Evolutionary conservation across 2,113 vertebrate species (phyloP).

Genomic region (Dromas ardeola): DNA sequence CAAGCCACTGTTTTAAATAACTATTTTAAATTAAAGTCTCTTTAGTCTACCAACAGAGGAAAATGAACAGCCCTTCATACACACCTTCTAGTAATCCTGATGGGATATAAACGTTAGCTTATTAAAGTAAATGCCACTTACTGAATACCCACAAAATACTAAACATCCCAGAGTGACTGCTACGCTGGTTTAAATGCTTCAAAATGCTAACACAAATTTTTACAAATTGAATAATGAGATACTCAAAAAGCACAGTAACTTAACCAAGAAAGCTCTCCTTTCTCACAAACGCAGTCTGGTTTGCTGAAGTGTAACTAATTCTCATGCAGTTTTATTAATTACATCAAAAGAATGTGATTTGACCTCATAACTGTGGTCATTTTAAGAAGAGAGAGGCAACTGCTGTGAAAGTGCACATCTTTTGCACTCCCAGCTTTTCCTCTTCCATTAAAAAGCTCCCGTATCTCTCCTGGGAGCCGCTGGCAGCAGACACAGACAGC

Average conservation of each 20-base stretch:
- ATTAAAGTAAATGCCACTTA: background rate
- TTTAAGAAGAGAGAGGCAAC: slow-evolving; percentile 48
- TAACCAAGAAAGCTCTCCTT: background rate
- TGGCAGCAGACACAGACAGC: slow-evolving; percentile 63
- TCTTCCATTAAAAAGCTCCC: slow-evolving; percentile 56
- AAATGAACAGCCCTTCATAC: background rate
- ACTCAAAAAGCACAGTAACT: background rate
- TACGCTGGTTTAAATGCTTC: background rate
- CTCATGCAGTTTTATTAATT: slow-evolving; percentile 11
- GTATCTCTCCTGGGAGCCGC: slow-evolving; percentile 32
- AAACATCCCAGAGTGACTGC: background rate
- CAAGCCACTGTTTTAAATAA: background rate
- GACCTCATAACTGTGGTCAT: slow-evolving; percentile 16
- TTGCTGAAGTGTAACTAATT: background rate
- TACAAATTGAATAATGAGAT: background rate
- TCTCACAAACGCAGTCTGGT: background rate
- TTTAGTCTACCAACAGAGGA: background rate
- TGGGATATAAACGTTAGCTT: background rate
- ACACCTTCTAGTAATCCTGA: background rate
- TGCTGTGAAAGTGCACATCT: slow-evolving; percentile 57
- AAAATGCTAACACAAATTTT: background rate
- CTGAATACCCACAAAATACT: background rate
- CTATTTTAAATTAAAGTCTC: background rate
- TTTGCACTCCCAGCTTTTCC: slow-evolving; percentile 58
- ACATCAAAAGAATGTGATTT: slow-evolving; percentile 12